Evolutionary conservation across 2,113 vertebrate genomes (phyloP), one percentile per base, ranked within the genome.

Genomic region (Equus przewalskii): DNA sequence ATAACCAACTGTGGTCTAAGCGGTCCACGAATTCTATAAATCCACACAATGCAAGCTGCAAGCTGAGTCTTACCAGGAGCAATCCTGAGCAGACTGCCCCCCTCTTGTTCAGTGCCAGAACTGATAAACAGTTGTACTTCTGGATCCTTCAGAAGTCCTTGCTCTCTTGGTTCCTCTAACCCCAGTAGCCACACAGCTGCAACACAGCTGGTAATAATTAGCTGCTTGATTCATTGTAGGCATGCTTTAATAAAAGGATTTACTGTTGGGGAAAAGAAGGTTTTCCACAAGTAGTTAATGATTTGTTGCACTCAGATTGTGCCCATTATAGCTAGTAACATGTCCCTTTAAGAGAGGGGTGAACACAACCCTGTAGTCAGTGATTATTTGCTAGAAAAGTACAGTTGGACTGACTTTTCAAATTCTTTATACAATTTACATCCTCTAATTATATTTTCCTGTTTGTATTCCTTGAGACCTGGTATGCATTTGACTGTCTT

Each of bases 191-290:
- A 33, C 15, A 9, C 65, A 93, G 58, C 65, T 93, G 65, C 44
- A 69, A 33, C n/a, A 30, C 58, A 95, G 76, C 30, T 88, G 7
- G 14, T 92, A 94, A 91, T 89, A 90, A 97, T 96, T 91, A 93
- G 33, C 19, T 86, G 16, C 30, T 85, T 78, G 19, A 91, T 94
- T 88, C 58, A 81, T 94, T 84, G 92, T 41, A 73, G n/a, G 21
- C 19, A 76, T 51, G 21, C 76, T 83, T 93, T 89, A 92, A 81
- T 94, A 64, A 76, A 80, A 88, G 75, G 58, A 90, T 30, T 90
- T 96, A 46, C 72, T 91, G 60, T 60, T 30, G 46, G 46, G 58
- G 10, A 22, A 75, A 95, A 89, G 60, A 86, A 81, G 41, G 24
- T 54, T 56, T 90, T 96, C 54, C 51, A 72, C 60, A 78, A 89